A percentile compares a stretch with the other conserved stretches of the same genome.
phyloP scores from a whole-genome alignment of 1,140 invertebrate species.

The Pararge aegeria region DNA sequence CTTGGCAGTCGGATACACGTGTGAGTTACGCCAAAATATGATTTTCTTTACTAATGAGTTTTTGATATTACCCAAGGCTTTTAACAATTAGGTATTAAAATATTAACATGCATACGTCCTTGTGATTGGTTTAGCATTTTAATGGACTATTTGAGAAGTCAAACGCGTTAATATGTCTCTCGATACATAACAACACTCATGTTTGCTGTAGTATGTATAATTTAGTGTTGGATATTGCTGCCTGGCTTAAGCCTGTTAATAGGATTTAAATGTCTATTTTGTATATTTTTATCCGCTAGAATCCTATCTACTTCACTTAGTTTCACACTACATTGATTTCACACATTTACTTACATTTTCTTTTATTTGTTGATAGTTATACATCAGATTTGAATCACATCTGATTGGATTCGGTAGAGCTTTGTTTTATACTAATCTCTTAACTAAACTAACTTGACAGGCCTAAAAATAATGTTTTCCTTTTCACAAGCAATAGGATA shows the following conservation, averaged over 20 bases:
- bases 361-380: too few relatives aligned
- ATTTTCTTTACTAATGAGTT: background rate
- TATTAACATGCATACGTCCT: slow-evolving; percentile 52
- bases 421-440: too few relatives aligned
- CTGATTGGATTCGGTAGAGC: too few relatives aligned
- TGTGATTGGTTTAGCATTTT: slow-evolving; percentile 61
- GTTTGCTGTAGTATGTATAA: slow-evolving; percentile 2
- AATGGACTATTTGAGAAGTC: slow-evolving; percentile 44
- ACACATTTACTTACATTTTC: too few relatives aligned
- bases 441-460: too few relatives aligned
- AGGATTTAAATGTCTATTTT: slow-evolving; percentile 19
- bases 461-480: too few relatives aligned
- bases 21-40: slow-evolving; percentile 47
- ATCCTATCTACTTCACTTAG: slow-evolving; percentile 8
- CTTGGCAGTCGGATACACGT: slow-evolving; percentile 77
- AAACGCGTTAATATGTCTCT: slow-evolving; percentile 30
- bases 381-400: too few relatives aligned
- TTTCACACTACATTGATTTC: slow-evolving; percentile 3
- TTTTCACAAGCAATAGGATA: too few relatives aligned
- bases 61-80: slow-evolving; percentile 2
- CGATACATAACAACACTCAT: slow-evolving; percentile 18
- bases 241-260: slow-evolving; percentile 17
- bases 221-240: slow-evolving; percentile 8
- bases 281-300: slow-evolving; percentile 17
- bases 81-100: background rate